Percentiles rank a stretch among this genome's conserved stretches.
phyloP scores from a whole-genome alignment of 1,140 invertebrate species.

The Lepidurus arcticus region DNA sequence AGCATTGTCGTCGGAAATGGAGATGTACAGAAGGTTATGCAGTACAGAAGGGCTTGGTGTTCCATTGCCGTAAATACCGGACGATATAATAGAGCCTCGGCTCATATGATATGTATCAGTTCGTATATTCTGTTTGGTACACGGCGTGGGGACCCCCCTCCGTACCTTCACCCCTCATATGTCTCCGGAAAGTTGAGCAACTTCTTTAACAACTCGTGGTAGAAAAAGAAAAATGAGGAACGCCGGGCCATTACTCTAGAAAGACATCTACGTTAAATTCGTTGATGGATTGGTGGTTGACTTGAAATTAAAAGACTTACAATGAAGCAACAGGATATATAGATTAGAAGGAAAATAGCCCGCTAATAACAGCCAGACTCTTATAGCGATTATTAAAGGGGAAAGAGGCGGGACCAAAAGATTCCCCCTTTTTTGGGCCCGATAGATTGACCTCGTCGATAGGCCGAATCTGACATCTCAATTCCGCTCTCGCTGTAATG shows the following conservation, averaged over 20 bases:
- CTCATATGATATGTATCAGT: constrained; percentile 14
- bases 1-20: not conserved
- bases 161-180: constrained; percentile 19
- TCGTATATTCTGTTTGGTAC: not conserved
- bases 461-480: constrained; percentile 18
- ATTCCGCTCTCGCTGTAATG: constrained; percentile 2
- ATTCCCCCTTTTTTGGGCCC: not conserved
- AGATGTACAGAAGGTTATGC: not conserved
- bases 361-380: not conserved
- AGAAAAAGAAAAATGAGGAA: not conserved
- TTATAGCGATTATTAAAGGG: not conserved
- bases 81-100: not conserved
- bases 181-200: not conserved
- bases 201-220: not conserved
- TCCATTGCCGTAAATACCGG: not conserved
- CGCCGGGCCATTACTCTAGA: too few species aligned
- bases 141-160: constrained; percentile 5
- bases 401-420: not conserved
- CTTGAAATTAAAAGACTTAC: too few species aligned
- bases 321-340: not conserved
- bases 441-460: constrained; percentile 3
- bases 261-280: too few species aligned
- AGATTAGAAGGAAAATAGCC: not conserved
- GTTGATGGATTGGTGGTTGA: too few species aligned
- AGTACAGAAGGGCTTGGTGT: not conserved